Percentiles rank a stretch among this genome's conserved stretches.
Evolutionary conservation across 2,888 invertebrate genomes (phyloP).

Genomic region (Chorisops tibialis): DNA sequence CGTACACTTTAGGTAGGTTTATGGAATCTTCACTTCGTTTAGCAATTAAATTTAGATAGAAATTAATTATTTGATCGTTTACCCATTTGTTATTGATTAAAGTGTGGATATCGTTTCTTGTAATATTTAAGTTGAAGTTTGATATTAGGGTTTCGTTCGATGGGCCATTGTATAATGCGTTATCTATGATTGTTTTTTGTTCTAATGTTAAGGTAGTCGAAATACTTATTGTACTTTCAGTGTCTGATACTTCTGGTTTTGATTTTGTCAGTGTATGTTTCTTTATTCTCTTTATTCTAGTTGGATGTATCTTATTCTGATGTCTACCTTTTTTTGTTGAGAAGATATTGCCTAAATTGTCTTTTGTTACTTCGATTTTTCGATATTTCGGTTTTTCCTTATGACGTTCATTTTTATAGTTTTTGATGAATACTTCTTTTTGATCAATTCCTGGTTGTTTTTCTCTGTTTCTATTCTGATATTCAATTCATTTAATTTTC

Average conservation of each 20-base stretch:
- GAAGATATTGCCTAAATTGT: not conserved
- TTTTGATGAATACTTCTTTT: not conserved
- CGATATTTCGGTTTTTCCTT: not conserved
- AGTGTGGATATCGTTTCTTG: too few relatives aligned
- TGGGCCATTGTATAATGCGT: not conserved
- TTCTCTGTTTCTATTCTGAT: not conserved
- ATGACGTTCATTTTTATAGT: not conserved
- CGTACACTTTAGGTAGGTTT: too few relatives aligned
- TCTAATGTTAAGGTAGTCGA: not conserved
- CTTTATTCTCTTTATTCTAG: not conserved
- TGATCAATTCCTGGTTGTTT: not conserved
- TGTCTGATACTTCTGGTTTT: too few relatives aligned
- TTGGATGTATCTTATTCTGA: not conserved
- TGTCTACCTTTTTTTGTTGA: not conserved
- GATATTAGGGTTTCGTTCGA: not conserved
- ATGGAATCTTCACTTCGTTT: too few relatives aligned
- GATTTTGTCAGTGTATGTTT: not conserved
- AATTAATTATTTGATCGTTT: too few relatives aligned
- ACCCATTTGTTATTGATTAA: too few relatives aligned
- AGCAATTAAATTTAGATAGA: too few relatives aligned
- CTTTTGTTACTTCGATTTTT: not conserved
- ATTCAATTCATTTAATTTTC: too few relatives aligned
- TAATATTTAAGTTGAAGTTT: too few relatives aligned
- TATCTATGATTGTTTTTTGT: not conserved
- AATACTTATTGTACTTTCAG: too few relatives aligned